Conservation (phyloP, 2,888 invertebrate genomes). For the Xestia c-nigrum region DNA sequence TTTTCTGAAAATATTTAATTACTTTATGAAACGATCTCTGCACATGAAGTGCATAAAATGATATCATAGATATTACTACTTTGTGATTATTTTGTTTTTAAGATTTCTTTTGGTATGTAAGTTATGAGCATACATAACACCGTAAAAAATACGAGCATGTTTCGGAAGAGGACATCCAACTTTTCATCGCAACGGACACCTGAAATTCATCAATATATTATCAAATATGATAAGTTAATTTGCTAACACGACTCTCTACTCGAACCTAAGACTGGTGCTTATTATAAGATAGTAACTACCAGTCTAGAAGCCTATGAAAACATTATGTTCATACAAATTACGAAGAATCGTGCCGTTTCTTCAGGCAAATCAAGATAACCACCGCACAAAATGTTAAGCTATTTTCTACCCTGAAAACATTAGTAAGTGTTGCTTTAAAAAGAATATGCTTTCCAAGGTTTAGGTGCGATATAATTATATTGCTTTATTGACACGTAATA, state of each 20-base stretch:
- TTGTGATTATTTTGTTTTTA: not conserved
- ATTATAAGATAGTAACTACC: conserved; percentile 11
- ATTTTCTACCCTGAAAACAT: conserved; percentile 23
- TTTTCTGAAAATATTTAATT: conserved; percentile 34
- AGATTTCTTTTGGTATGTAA: not conserved
- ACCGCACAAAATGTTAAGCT: conserved; percentile 1
- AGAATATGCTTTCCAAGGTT: not conserved
- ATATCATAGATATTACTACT: not conserved
- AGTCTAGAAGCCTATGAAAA: conserved; percentile 34
- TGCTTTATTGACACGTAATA: not conserved
- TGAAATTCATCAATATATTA: not conserved
- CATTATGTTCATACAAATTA: conserved; percentile 28
- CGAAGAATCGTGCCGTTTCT: conserved; percentile 45
- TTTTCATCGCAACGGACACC: not conserved
- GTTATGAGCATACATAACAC: not conserved
- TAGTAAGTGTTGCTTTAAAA: not conserved
- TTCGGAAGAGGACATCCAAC: not conserved
- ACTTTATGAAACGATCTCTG: not conserved
- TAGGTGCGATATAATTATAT: not conserved
- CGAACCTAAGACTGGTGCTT: not conserved
- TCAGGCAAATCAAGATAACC: conserved; percentile 46
- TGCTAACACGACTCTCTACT: not conserved
- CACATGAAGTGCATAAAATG: conserved; percentile 7
- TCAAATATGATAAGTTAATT: not conserved
- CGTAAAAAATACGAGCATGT: not conserved